A percentile compares a stretch with the other conserved stretches of the same genome.
These are phyloP conservation scores for Drosophila pegasa DNA, from an alignment of 2,888 invertebrate genomes.

Conservation along the genomic window DNA sequence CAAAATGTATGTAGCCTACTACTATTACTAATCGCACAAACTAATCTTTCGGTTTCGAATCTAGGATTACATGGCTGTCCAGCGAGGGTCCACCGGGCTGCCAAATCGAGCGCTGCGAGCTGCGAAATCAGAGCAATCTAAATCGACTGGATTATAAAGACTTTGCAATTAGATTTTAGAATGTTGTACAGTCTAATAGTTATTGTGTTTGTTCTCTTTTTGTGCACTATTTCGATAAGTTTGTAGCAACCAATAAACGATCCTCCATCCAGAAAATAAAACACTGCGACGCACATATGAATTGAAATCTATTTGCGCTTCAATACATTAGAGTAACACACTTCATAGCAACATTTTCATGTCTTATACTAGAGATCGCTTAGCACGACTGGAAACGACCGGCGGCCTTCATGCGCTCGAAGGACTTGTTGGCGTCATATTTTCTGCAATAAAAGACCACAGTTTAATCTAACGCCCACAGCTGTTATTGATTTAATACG, in stretches of 20 bases:
- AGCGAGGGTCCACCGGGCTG: slow-evolving; percentile 93
- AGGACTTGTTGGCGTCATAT: slow-evolving; percentile 84
- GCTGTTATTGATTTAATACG: slow-evolving; percentile 62
- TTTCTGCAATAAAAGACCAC: slow-evolving; percentile 67
- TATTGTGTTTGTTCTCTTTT: slow-evolving; percentile 58
- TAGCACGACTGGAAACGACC: slow-evolving; percentile 85
- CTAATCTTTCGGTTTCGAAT: neutral
- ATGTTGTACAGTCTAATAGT: slow-evolving; percentile 38
- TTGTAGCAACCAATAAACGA: slow-evolving; percentile 61
- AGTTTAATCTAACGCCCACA: neutral
- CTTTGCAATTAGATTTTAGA: slow-evolving; percentile 93
- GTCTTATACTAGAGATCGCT: slow-evolving; percentile 56
- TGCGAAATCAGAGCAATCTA: slow-evolving; percentile 92
- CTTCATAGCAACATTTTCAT: slow-evolving; percentile 54
- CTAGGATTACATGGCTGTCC: slow-evolving; percentile 93
- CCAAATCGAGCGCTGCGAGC: slow-evolving; percentile 92
- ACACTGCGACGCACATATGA: slow-evolving; percentile 33
- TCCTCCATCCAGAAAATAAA: slow-evolving; percentile 17
- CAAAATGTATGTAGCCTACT: slow-evolving; percentile 90
- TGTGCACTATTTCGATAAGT: slow-evolving; percentile 70
- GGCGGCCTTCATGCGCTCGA: slow-evolving; percentile 84
- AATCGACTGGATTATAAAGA: slow-evolving; percentile 88
- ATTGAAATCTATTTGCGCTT: slow-evolving; percentile 71
- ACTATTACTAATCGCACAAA: neutral
- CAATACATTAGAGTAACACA: slow-evolving; percentile 63